phyloP scores from a whole-genome alignment of 37 sponge, comb jelly and placozoan genomes.

The Dysidea cf. avara region DNA sequence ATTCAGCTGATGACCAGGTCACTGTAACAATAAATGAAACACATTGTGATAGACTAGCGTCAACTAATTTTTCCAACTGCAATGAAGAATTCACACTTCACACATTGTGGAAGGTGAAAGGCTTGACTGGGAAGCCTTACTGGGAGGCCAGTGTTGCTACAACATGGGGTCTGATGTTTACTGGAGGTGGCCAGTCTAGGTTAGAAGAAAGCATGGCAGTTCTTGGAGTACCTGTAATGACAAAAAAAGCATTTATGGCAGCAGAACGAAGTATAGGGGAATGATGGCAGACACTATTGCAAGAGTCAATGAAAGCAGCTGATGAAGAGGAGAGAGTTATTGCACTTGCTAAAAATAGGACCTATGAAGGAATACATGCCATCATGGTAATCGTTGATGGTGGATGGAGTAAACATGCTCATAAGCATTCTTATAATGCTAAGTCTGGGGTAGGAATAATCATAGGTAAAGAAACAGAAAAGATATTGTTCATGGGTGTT shows the following conservation, averaged over 20 bases:
- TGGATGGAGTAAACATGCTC: too few relatives aligned
- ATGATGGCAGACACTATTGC: too few relatives aligned
- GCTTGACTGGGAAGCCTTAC: not conserved
- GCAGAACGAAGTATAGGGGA: not conserved
- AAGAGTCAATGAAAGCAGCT: not conserved
- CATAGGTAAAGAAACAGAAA: too few relatives aligned
- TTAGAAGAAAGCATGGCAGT: not conserved
- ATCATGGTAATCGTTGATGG: slow-evolving; percentile 34
- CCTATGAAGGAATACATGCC: slow-evolving; percentile 18
- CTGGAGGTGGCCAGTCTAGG: slow-evolving; percentile 7
- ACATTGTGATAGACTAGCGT: not conserved
- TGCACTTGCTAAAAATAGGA: too few relatives aligned
- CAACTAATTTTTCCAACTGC: not conserved
- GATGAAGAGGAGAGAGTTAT: slow-evolving; percentile 11
- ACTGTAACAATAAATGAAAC: too few relatives aligned
- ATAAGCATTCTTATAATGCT: slow-evolving; percentile 12
- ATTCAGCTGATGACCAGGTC: too few relatives aligned
- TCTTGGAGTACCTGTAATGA: too few relatives aligned
- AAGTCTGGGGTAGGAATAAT: slow-evolving; percentile 10
- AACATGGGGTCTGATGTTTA: not conserved
- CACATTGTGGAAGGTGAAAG: not conserved
- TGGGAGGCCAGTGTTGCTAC: slow-evolving; percentile 8
- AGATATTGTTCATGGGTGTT: too few relatives aligned
- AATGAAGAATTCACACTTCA: too few relatives aligned
- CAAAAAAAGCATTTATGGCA: too few relatives aligned